Evolutionary conservation across 2,113 vertebrate genomes (phyloP), one percentile per base, ranked within the genome.

Genomic region (Mus pahari): DNA sequence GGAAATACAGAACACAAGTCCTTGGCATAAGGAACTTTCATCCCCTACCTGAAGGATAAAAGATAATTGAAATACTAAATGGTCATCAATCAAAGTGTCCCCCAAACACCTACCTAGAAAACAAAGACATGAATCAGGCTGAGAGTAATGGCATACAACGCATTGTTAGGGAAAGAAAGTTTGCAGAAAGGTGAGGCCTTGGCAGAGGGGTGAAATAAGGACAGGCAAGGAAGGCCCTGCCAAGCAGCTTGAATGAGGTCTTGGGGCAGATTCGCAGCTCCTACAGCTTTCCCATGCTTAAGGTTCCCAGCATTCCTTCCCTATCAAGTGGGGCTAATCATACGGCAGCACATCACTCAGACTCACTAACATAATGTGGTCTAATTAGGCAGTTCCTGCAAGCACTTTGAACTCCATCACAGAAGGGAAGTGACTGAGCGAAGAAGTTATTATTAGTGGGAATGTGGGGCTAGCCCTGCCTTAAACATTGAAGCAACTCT

Each of bases 401-500:
- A 97, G 68, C 55, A 73, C 90, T 96, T 96, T 97, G 91, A 98
- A 96, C 86, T 93, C 78, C 53, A 70, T 89, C 73, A 78, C 39
- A 91, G 75, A 94, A 95, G 71, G 91, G 78, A 97, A 97, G 60
- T 92, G 64, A 64, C 58, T 86, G 71, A 86, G 66, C 73, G 24
- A 87, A 50, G 77, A 55, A 96, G 68, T 86, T 93, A 71, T 96
- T 74, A 96, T 95, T 96, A 95, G 73, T 58, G 78, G 53, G 73
- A 86, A 62, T 71, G 28, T 83, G 9, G 7, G 28, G 42, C 42
- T 55, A 86, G 58, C 20, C 17, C 17, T 22, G 36, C 94, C 55
- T 74, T 11, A 87, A 73, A 82, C 86, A 79, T n/a, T 20, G 64
- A 66, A 94, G 68, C 60, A 84, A 66, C 79, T 83, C 58, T 83